These are phyloP conservation scores for Neotoma lepida DNA, from an alignment of 2,113 vertebrate species.

Conservation along the genomic window DNA sequence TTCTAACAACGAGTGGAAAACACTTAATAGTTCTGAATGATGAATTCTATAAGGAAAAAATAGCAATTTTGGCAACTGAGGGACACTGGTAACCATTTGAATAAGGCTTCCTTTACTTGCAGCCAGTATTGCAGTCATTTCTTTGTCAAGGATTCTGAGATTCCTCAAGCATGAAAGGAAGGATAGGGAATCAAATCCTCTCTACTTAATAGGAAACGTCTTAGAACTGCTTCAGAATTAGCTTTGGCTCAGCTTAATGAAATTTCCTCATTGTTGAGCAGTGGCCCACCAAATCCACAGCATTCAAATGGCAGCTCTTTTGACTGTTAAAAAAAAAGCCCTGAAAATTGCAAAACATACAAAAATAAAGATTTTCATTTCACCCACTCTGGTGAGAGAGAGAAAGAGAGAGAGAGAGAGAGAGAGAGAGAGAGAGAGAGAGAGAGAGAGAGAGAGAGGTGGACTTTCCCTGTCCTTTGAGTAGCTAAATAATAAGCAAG, in stretches of 20 bases:
- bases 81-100: constrained; percentile 38
- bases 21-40: neutral
- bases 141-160: constrained; percentile 65
- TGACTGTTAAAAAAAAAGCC: constrained; percentile 55
- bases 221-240: constrained; percentile 73
- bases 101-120: constrained; percentile 39
- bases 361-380: constrained; percentile 74
- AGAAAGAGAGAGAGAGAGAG: too few relatives aligned
- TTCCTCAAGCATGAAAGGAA: constrained; percentile 62
- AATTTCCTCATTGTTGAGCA: constrained; percentile 63
- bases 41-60: constrained; percentile 45
- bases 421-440: too few relatives aligned
- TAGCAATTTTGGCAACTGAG: neutral
- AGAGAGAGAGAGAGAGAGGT: too few relatives aligned
- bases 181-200: constrained; percentile 46
- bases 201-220: constrained; percentile 60
- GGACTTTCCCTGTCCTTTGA: constrained; percentile 60
- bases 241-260: constrained; percentile 72
- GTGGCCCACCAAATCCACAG: constrained; percentile 59
- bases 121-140: constrained; percentile 41
- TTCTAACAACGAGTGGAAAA: neutral
- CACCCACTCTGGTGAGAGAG: neutral
- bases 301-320: constrained; percentile 71
- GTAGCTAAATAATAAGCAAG: constrained; percentile 73
- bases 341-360: constrained; percentile 72